These are phyloP conservation scores for Macropodus opercularis DNA, from an alignment of 2,797 vertebrate species.

Conservation along the genomic window DNA sequence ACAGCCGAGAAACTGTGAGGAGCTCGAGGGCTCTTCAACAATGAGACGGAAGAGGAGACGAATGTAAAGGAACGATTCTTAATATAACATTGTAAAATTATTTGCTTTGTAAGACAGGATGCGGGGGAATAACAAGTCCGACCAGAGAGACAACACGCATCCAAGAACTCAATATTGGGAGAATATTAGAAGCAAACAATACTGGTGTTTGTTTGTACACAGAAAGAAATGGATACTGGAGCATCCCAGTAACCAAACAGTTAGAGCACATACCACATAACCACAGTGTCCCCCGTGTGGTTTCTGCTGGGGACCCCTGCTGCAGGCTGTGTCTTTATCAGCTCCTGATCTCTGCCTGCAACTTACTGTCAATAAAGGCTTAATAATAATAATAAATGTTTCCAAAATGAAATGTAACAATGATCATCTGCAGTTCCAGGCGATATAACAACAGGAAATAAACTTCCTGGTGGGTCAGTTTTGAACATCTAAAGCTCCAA, in stretches of 20 bases:
- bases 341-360: no score
- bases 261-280: no score
- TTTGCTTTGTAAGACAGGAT: slow-evolving; percentile 10
- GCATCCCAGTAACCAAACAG: no score
- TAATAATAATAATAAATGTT: no score
- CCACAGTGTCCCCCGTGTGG: no score
- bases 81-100: neutral
- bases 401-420: neutral
- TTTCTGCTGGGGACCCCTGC: no score
- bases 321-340: no score
- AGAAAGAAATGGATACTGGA: no score
- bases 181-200: neutral
- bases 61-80: slow-evolving; percentile 2
- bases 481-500: neutral
- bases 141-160: neutral
- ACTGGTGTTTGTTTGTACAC: neutral
- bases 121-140: neutral
- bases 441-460: neutral
- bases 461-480: neutral
- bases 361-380: no score
- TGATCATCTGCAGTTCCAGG: neutral
- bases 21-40: slow-evolving; percentile 17
- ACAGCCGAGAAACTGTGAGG: slow-evolving; percentile 34
- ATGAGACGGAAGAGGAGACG: neutral
- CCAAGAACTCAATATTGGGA: neutral